A percentile compares a stretch with the other conserved stretches of the same genome.
These are phyloP conservation scores for Leuciscus waleckii DNA, from an alignment of 2,797 vertebrate species.

Conservation along the genomic window DNA sequence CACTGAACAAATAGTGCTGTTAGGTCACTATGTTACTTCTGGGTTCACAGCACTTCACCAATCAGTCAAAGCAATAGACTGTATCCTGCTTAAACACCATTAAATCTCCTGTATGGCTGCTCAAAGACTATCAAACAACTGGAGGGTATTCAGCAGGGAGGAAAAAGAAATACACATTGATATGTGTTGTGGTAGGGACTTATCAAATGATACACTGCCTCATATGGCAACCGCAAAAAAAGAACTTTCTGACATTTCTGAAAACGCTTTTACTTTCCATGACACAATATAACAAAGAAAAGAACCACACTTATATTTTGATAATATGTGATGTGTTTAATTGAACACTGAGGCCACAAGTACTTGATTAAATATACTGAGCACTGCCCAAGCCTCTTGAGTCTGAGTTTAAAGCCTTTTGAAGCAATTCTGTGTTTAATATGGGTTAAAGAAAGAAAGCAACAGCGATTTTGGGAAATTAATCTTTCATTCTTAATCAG, in stretches of 20 bases:
- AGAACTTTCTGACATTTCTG: not conserved
- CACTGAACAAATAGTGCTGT: constrained; percentile 40
- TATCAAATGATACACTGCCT: not conserved
- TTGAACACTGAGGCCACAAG: not conserved
- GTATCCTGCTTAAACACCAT: constrained; percentile 42
- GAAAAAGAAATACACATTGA: constrained; percentile 6
- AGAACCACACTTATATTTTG: too few relatives aligned
- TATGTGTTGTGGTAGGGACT: constrained; percentile 5
- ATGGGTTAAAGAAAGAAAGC: not conserved
- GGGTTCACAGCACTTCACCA: constrained; percentile 19
- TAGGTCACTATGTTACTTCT: constrained; percentile 39
- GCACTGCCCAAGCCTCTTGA: not conserved
- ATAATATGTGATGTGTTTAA: not conserved
- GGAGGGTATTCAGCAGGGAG: constrained; percentile 7
- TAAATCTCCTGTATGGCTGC: constrained; percentile 22
- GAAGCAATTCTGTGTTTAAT: not conserved
- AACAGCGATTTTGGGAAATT: not conserved
- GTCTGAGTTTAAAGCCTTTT: not conserved
- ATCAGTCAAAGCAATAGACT: constrained; percentile 38
- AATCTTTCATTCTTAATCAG: not conserved
- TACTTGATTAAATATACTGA: not conserved
- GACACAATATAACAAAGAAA: not conserved
- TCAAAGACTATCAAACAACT: constrained; percentile 22
- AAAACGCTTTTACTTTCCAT: not conserved
- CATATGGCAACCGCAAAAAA: not conserved